Conservation (phyloP, 35 echinoderm and acorn worm genomes). For the Strongylocentrotus purpuratus region DNA sequence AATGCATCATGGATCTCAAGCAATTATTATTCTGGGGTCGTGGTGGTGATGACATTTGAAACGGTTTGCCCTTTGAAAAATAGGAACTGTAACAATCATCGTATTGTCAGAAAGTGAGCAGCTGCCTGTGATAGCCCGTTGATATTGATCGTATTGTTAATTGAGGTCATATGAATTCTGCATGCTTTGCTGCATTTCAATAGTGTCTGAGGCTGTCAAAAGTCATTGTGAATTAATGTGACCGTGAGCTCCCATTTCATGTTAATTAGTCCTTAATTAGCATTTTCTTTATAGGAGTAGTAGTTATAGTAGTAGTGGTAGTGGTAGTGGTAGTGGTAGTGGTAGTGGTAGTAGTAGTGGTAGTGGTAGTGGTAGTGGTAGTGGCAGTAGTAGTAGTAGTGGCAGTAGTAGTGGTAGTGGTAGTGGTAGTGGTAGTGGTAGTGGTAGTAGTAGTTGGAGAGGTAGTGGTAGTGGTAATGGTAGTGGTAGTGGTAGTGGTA, state of each 20-base stretch:
- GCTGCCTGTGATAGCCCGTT: not conserved
- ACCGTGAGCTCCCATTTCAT: not conserved
- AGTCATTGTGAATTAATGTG: not conserved
- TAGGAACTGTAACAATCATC: not conserved
- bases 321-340: no score
- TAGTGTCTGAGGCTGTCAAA: not conserved
- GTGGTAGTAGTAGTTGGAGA: no score
- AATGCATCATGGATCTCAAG: not conserved
- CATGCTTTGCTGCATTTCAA: not conserved
- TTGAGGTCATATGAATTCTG: not conserved
- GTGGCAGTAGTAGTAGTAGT: no score
- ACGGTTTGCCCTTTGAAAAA: not conserved
- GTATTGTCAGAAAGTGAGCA: slow-evolving; percentile 10
- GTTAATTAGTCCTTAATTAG: not conserved
- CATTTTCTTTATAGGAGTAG: not conserved
- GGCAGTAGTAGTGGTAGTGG: no score
- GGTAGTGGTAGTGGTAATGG: no score
- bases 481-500: no score
- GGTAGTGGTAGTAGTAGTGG: no score
- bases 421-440: no score
- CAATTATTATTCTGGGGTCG: not conserved
- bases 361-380: no score
- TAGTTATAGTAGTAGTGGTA: no score
- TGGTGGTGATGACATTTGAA: not conserved
- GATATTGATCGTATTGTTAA: not conserved